Base-by-base conservation (phyloP, 2,888 invertebrate species). In the Agonopterix subpropinquella region DNA sequence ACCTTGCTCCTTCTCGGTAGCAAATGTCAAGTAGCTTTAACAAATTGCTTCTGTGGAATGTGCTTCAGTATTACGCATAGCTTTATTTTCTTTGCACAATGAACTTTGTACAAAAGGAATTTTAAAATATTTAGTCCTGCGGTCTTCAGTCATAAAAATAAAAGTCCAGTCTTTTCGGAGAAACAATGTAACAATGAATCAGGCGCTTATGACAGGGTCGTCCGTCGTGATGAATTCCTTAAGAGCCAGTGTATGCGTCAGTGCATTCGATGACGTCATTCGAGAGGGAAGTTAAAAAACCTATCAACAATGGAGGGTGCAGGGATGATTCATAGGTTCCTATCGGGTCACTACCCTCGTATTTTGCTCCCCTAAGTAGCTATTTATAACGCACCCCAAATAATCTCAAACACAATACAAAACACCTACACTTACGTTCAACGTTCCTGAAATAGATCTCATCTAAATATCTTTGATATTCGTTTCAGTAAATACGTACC, bases 281-380 rank as follows among this genome's bases (percentile, higher is more conserved):
- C 52, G 53, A 62, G 67, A 77, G 77, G 82, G 79, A 76, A 73
- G 62, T 65, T 64, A 63, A 67, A 71, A 71, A 72, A 72, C 67
- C 58, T 65, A 79, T 80, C 71, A 65, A 75, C 69, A 70, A 71
- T 66, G 51, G 73, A 82, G 85, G 85, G 86, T 77, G 73, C 65
- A 67, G 74, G 78, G 84, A 83, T 88, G 86, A 88, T 83, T 88
- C 87, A 87, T 82, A 77, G 76, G 75, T 74, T 73, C 71, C 69
- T 72, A 69, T 71, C 73, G 73, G 82, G 80, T 82, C 82, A 77
- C 68, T 77, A 78, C 77, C 82, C 80, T 36, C 41, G 47, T 43
- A 39, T 8, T 36, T 43, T 36, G 56, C 62, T 66, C 70, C 79
- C 77, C 77, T 65, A 62, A 62, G 57, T 53, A 65, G 65, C 76